Percentiles rank a stretch among this genome's conserved stretches.
These are phyloP conservation scores for Gymnopithys bicolor DNA, from an alignment of 2,797 vertebrate genomes.

Conservation along the genomic window DNA sequence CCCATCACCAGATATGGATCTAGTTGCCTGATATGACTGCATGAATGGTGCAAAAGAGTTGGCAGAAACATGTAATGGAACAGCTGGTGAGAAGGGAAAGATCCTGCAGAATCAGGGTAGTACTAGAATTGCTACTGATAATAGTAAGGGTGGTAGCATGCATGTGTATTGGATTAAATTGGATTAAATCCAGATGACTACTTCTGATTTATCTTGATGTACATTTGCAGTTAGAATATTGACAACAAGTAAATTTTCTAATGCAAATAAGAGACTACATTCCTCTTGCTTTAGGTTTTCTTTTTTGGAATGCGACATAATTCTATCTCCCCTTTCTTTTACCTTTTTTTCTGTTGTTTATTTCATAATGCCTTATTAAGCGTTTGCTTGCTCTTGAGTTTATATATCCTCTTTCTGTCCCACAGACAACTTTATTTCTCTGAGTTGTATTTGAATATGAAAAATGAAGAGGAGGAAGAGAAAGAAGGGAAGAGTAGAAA, in stretches of 20 bases:
- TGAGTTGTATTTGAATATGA: not conserved
- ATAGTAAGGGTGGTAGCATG: not conserved
- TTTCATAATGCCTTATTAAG: not conserved
- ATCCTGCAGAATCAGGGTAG: not conserved
- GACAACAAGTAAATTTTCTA: not conserved
- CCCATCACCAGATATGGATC: not conserved
- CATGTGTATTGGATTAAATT: not conserved
- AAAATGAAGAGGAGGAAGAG: not conserved
- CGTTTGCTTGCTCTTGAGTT: not conserved
- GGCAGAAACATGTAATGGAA: constrained; percentile 14
- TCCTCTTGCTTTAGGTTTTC: not conserved
- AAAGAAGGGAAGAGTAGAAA: not conserved
- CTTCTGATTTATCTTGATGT: constrained; percentile 2
- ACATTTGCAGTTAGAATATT: not conserved
- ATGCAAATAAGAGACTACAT: not conserved
- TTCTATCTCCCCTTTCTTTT: not conserved
- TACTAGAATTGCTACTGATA: not conserved
- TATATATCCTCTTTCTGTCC: not conserved
- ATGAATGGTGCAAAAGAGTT: not conserved
- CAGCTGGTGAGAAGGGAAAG: constrained; percentile 28
- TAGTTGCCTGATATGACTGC: not conserved
- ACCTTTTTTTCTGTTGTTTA: not conserved
- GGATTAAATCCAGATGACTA: not conserved
- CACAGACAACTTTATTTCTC: not conserved
- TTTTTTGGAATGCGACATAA: not conserved